Evolutionary conservation across 2,797 vertebrate genomes (phyloP), one percentile per base, ranked within the genome.

Genomic region (Mormyrops attenuatus): DNA sequence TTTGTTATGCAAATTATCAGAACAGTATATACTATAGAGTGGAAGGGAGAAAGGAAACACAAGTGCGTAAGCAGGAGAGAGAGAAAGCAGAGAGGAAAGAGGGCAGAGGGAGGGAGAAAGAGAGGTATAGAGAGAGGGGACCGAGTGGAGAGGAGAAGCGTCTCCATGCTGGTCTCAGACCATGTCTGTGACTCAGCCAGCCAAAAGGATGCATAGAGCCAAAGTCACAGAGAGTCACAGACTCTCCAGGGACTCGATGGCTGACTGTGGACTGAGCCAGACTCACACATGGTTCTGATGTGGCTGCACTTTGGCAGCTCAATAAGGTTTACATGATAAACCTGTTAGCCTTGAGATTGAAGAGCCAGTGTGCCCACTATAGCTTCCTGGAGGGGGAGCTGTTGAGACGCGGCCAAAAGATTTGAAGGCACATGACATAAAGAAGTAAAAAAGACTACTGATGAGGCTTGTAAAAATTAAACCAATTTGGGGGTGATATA

Each of bases 291-390:
- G 77, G 77, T 82, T 82, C 7, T 20, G 41, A 82, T 47, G 41
- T 82, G 77, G 73, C 73, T 11, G 38, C 6, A 20, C 34, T 80
- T 80, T 44, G 34, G 41, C 20, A 82, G 38, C 60, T 34, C 9
- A 11, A 69, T 88, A 88, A 88, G 41, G 7, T 47, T 66, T 66
- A 66, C 7, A 17, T 3, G 38, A 88, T 88, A 88, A 88, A 57
- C 55, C 41, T 49, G 38, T 66, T 66, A 63, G 41, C 87, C 9
- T 66, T 88, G 57, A 66, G 57, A 66, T 88, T 88, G 66, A 88
- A 88, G 57, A 88, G 87, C 55, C 55, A 26, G 17, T 88, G 55
- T 7, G 38, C 57, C 11, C n/a, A 1, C 15, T 38, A 41, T 52
- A 38, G 57, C 38, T 63, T 30, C 87, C 57, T 20, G 57, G 5